A percentile compares a stretch with the other conserved stretches of the same genome.
Conservation (phyloP, 1,140 invertebrate genomes). For the Magallana ariakensis region DNA sequence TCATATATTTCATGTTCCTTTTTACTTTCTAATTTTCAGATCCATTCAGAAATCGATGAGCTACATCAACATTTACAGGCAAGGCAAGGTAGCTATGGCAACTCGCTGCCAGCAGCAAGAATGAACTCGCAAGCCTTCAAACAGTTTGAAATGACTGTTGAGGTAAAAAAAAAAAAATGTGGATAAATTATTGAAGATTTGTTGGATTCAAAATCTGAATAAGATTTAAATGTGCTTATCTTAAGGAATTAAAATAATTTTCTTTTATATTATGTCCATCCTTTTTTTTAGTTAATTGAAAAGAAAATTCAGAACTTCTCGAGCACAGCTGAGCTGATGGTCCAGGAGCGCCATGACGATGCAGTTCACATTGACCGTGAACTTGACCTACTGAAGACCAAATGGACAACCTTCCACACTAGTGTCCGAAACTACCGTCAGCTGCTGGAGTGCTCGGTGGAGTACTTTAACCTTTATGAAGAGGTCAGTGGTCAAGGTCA, state of each 20-base stretch:
- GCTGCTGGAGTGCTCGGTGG: constrained; percentile 82
- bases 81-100: constrained; percentile 86
- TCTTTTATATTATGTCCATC: background rate
- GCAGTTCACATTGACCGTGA: constrained; percentile 82
- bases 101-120: constrained; percentile 86
- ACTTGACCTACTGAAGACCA: constrained; percentile 85
- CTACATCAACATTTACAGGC: constrained; percentile 84
- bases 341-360: constrained; percentile 82
- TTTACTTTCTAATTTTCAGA: constrained; percentile 79
- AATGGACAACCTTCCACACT: constrained; percentile 87
- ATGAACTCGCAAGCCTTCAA: constrained; percentile 86
- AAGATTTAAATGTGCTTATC: background rate
- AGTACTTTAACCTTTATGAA: constrained; percentile 83
- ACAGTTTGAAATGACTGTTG: constrained; percentile 89
- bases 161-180: constrained; percentile 82
- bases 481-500: constrained; percentile 79
- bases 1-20: background rate
- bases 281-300: constrained; percentile 84
- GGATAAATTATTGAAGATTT: background rate
- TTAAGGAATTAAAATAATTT: too few relatives aligned
- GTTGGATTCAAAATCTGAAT: background rate
- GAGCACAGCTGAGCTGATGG: constrained; percentile 85
- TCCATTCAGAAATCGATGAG: constrained; percentile 87
- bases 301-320: constrained; percentile 87
- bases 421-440: constrained; percentile 85